Evolutionary conservation across 2,113 vertebrate genomes (phyloP).

Genomic region (Podarcis cretensis): DNA sequence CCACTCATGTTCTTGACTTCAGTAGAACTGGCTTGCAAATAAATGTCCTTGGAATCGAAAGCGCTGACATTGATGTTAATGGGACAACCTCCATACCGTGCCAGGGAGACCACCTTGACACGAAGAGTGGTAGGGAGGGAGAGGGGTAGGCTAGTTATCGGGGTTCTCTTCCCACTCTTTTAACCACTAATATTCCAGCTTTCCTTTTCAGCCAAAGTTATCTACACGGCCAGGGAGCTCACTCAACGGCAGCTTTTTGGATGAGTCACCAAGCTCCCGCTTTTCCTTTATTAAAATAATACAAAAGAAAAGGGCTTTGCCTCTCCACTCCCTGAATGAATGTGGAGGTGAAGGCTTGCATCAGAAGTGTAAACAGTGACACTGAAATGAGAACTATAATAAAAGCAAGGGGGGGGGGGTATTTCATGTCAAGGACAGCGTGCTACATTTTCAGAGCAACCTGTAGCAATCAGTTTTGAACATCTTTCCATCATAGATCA

Average conservation of each 20-base stretch:
- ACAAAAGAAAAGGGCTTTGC: background rate
- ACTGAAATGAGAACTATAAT: slow-evolving; percentile 47
- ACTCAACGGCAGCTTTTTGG: background rate
- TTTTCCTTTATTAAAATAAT: slow-evolving; percentile 19
- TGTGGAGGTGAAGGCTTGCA: slow-evolving; percentile 40
- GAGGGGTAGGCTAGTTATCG: background rate
- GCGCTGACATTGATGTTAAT: background rate
- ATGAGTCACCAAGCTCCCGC: background rate
- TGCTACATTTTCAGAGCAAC: slow-evolving; percentile 57
- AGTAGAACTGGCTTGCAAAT: background rate
- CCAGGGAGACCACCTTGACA: background rate
- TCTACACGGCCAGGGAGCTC: background rate
- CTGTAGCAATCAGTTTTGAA: slow-evolving; percentile 42
- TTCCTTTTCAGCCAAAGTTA: slow-evolving; percentile 3
- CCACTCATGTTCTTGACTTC: background rate
- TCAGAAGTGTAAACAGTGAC: slow-evolving; percentile 32
- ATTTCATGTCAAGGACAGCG: background rate
- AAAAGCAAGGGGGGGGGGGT: slow-evolving; percentile 30
- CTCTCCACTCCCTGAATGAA: slow-evolving; percentile 27
- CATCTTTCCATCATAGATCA: slow-evolving; percentile 17
- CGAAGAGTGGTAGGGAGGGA: slow-evolving; percentile 32
- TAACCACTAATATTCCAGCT: slow-evolving; percentile 2
- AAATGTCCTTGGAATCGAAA: background rate
- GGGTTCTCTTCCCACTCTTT: slow-evolving; percentile 26
- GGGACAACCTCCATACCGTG: background rate